Conservation (phyloP, 2,113 vertebrate species). For the Tichodroma muraria region DNA sequence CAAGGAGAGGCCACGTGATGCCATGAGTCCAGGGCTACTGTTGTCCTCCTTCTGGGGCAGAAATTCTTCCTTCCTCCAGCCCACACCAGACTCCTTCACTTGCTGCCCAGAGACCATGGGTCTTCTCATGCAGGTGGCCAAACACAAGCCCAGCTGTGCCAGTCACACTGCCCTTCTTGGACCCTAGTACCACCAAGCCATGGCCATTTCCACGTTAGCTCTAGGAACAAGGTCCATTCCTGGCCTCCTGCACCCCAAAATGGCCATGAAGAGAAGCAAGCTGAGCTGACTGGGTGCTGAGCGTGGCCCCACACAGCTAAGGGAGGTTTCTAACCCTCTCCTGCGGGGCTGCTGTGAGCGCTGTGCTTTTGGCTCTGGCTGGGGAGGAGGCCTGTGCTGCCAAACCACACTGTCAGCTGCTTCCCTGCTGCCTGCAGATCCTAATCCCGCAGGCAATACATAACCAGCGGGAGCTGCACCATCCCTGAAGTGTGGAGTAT, state of each 20-base stretch:
- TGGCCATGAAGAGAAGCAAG: not conserved
- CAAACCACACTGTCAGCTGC: constrained; percentile 42
- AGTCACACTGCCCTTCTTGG: not conserved
- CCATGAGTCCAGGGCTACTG: not conserved
- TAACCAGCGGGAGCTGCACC: not conserved
- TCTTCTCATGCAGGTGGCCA: not conserved
- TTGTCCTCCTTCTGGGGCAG: not conserved
- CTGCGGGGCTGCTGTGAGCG: accelerated
- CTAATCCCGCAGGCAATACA: not conserved
- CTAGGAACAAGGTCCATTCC: not conserved
- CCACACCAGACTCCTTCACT: not conserved
- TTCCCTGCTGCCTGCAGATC: constrained; percentile 18
- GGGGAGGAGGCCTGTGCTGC: not conserved
- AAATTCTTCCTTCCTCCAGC: not conserved
- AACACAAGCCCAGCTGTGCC: not conserved
- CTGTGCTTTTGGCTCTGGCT: not conserved
- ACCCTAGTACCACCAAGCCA: not conserved
- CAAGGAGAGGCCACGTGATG: not conserved
- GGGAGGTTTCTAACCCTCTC: not conserved
- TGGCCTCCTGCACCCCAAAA: not conserved
- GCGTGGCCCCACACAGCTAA: not conserved
- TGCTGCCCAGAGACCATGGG: not conserved
- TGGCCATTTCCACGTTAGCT: not conserved
- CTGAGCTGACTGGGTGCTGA: not conserved
- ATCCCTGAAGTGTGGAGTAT: not conserved